Evolutionary conservation across 1,140 invertebrate genomes (phyloP).

Genomic region (Brachionus paranguensis): DNA sequence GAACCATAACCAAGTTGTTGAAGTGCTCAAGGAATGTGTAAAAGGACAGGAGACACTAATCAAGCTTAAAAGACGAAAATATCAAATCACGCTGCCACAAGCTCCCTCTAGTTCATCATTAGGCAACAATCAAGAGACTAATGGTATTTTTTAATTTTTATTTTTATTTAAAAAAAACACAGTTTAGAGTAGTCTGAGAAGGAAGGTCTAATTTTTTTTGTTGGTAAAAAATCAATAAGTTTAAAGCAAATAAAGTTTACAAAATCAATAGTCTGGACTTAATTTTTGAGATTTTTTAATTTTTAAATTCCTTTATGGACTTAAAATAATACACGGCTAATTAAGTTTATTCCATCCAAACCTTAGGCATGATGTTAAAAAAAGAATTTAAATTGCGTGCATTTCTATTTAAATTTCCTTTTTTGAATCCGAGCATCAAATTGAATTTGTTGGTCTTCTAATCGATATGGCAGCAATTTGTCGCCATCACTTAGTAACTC

Average conservation of each 20-base stretch:
- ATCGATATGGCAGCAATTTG: background rate
- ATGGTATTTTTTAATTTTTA: background rate
- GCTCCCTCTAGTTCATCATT: slow-evolving; percentile 17
- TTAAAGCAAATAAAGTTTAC: background rate
- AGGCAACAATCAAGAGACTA: background rate
- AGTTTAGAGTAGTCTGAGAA: background rate
- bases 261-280: background rate
- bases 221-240: background rate
- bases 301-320: background rate
- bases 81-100: slow-evolving; percentile 27
- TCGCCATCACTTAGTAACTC: background rate
- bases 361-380: background rate
- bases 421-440: background rate
- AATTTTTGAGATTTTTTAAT: background rate
- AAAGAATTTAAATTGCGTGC: background rate
- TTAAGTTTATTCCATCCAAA: background rate
- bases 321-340: background rate
- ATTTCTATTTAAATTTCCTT: background rate
- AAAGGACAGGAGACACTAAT: slow-evolving; percentile 19
- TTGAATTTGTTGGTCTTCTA: background rate
- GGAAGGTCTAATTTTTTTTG: background rate
- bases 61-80: slow-evolving; percentile 8
- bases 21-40: background rate
- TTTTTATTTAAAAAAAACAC: no score
- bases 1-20: slow-evolving; percentile 25